These are phyloP conservation scores for Bicyclus anynana DNA, from an alignment of 1,140 invertebrate species.

Conservation along the genomic window DNA sequence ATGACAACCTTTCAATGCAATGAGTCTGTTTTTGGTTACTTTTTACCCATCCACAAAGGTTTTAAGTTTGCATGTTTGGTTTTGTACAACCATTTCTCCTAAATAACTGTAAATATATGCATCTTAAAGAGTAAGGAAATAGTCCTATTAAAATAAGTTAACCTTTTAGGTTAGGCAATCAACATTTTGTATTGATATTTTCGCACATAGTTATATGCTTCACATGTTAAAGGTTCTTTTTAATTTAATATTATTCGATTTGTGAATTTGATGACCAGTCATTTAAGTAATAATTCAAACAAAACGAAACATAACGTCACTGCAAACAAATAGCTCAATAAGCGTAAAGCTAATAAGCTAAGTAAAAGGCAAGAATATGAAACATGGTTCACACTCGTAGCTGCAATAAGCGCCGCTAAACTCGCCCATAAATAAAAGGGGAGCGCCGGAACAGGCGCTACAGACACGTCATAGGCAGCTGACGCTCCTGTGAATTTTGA, in stretches of 20 bases:
- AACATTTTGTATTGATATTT: too few species aligned
- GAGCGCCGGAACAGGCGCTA: slow-evolving; percentile 44
- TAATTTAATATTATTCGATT: too few species aligned
- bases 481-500: slow-evolving; percentile 45
- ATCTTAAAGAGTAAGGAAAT: too few species aligned
- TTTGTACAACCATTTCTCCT: too few species aligned
- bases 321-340: slow-evolving; percentile 48
- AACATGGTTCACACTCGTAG: slow-evolving; percentile 49
- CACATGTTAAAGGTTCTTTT: too few species aligned
- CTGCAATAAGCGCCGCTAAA: slow-evolving; percentile 61
- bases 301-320: slow-evolving; percentile 33
- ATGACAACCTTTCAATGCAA: not conserved
- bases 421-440: slow-evolving; percentile 63
- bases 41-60: too few species aligned
- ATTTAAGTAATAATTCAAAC: not conserved
- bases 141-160: too few species aligned
- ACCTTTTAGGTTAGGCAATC: too few species aligned
- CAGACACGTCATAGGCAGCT: slow-evolving; percentile 58
- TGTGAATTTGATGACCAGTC: too few species aligned
- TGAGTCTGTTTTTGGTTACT: not conserved
- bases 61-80: too few species aligned
- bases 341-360: slow-evolving; percentile 39
- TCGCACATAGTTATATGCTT: too few species aligned
- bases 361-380: slow-evolving; percentile 37
- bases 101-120: too few species aligned